phyloP scores from a whole-genome alignment of 2,797 vertebrate genomes.

The Cyprinodon diabolis region DNA sequence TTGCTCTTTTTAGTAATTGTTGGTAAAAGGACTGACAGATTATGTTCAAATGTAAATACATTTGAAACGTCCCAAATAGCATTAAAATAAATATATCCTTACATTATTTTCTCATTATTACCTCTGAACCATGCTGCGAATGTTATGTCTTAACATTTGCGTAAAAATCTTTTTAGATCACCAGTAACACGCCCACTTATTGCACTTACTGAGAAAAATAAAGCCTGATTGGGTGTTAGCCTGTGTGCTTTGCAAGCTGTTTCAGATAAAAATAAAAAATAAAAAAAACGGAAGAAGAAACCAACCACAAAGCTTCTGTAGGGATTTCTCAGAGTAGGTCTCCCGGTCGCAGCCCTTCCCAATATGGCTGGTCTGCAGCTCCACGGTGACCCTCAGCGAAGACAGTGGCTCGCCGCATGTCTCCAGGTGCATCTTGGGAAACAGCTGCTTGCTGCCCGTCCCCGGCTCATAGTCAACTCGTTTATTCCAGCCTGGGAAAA shows the following conservation, averaged over 20 bases:
- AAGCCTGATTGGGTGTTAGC: too few relatives aligned
- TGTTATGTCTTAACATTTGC: too few relatives aligned
- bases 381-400: slow-evolving; percentile 86
- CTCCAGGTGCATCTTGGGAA: slow-evolving; percentile 93
- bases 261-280: background rate
- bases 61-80: too few relatives aligned
- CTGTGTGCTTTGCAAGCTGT: background rate
- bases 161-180: too few relatives aligned
- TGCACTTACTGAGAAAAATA: too few relatives aligned
- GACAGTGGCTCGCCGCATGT: slow-evolving; percentile 92
- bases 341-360: slow-evolving; percentile 95
- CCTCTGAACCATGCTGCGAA: too few relatives aligned
- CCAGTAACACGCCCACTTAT: too few relatives aligned
- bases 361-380: slow-evolving; percentile 91
- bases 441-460: slow-evolving; percentile 89
- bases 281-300: slow-evolving; percentile 3
- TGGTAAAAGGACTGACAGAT: too few relatives aligned
- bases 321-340: slow-evolving; percentile 93
- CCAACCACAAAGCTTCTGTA: slow-evolving; percentile 95
- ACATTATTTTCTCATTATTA: too few relatives aligned
- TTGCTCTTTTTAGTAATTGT: too few relatives aligned
- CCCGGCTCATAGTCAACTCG: slow-evolving; percentile 93
- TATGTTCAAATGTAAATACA: too few relatives aligned
- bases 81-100: too few relatives aligned
- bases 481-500: slow-evolving; percentile 88